Base-by-base conservation (phyloP, 2,113 vertebrate species). In the Neotoma lepida region DNA sequence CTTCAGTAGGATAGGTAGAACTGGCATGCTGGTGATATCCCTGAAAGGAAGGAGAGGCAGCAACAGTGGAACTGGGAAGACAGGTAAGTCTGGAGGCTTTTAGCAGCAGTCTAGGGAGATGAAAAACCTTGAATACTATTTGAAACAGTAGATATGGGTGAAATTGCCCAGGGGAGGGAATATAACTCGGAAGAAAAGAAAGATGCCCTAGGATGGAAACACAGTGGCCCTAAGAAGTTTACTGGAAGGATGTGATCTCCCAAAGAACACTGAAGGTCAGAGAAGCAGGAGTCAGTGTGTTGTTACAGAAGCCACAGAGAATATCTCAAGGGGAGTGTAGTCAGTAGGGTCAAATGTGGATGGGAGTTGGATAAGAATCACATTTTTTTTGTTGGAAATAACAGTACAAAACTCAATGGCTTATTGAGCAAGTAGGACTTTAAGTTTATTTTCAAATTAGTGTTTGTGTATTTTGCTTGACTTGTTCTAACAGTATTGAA, bases 401-500 rank as follows among this genome's bases (percentile, higher is more conserved):
- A 68, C 30, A 82, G 28, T 10, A 49, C 63, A 85, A 64, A 91
- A 24, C 17, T 95, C 22, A 46, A 24, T 95, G 74, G 49, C 18
- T 61, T 88, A 91, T 71, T 80, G 70, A 92, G 18, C 33, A 89
- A 85, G 30, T 46, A 91, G 22, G 9, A 89, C 73, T 71, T 61
- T 73, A 89, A 54, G 22, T 28, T 95, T 18, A 20, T 51, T 74
- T 46, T 77, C 44, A 66, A 39, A 82, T 17, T 64, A 49, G 26
- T 90, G 22, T 30, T 91, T 51, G 15, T 89, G 1, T 84, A 91
- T 81, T 89, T 95, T 95, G 54, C 46, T 56, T 51, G 58, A 87
- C 46, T 61, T 82, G 63, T 88, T 95, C 8, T 70, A 86, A 87
- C 91, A 93, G 33, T 94, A 28, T 63, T 87, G 39, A 91, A 82